A percentile compares a stretch with the other conserved stretches of the same genome.
phyloP scores from a whole-genome alignment of 2,888 invertebrate species.

The Drosophila quinaria region DNA sequence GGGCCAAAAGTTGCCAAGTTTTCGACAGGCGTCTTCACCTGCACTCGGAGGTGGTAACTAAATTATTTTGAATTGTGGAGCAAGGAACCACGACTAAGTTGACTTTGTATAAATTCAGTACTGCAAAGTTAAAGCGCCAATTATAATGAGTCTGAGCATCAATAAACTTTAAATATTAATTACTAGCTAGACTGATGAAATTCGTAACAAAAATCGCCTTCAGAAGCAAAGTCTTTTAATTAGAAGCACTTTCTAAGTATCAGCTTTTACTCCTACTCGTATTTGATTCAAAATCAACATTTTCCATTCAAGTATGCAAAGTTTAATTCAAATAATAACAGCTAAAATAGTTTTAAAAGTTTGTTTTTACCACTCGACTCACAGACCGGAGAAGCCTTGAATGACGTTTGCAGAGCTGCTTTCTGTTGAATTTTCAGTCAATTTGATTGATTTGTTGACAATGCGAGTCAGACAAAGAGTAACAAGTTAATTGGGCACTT shows the following conservation, averaged over 20 bases:
- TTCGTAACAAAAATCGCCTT: not conserved
- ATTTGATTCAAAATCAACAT: conserved; percentile 24
- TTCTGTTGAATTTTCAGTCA: conserved; percentile 67
- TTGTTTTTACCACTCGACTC: conserved; percentile 51
- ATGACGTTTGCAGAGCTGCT: conserved; percentile 28
- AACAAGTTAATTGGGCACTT: conserved; percentile 68
- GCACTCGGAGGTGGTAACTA: conserved; percentile 70
- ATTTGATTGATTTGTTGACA: conserved; percentile 80
- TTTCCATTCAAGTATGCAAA: conserved; percentile 27
- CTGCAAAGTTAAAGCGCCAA: conserved; percentile 45
- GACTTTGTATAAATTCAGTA: conserved; percentile 55
- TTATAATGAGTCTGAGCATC: conserved; percentile 13
- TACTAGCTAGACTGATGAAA: conserved; percentile 6
- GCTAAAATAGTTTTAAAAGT: conserved; percentile 69
- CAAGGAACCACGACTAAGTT: conserved; percentile 16
- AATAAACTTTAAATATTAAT: conserved; percentile 48
- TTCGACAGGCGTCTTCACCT: conserved; percentile 70
- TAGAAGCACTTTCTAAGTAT: conserved; percentile 39
- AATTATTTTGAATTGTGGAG: conserved; percentile 71
- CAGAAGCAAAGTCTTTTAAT: conserved; percentile 26
- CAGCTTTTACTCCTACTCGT: conserved; percentile 9
- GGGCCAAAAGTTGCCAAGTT: conserved; percentile 72
- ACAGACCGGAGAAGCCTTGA: conserved; percentile 13
- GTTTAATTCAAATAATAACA: conserved; percentile 65
- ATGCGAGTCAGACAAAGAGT: conserved; percentile 22